phyloP scores from a whole-genome alignment of 2,113 vertebrate species.

The Furnarius figulus region DNA sequence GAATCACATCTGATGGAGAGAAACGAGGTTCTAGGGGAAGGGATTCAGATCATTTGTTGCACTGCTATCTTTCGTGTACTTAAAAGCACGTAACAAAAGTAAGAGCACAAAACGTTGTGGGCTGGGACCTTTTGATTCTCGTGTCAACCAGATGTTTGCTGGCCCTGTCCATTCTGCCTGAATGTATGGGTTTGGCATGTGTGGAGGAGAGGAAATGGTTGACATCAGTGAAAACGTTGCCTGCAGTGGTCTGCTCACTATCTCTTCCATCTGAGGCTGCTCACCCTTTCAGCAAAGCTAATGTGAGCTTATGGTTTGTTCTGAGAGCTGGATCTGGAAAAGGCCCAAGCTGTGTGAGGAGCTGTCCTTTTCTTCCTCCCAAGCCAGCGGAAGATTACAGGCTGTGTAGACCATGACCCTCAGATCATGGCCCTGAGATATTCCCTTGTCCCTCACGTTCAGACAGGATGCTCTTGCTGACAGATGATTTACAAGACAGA shows the following conservation, averaged over 20 bases:
- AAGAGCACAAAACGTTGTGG: neutral
- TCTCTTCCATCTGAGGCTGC: constrained; percentile 30
- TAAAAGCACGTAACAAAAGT: neutral
- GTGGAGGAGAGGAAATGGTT: constrained; percentile 19
- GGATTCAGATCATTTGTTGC: neutral
- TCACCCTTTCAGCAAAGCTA: neutral
- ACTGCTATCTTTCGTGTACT: neutral
- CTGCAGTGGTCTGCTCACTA: neutral
- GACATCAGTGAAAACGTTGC: constrained; percentile 33
- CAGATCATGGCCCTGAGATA: neutral
- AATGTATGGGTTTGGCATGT: neutral
- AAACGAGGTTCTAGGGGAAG: neutral
- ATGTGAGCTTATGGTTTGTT: neutral
- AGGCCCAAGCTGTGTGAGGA: neutral
- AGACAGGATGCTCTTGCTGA: constrained; percentile 33
- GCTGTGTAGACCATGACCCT: neutral
- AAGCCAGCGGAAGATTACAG: neutral
- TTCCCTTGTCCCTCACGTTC: neutral
- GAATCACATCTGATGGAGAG: neutral
- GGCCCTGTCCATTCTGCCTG: constrained; percentile 3
- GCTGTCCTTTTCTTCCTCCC: neutral
- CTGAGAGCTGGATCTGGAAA: neutral
- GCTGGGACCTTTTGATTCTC: neutral
- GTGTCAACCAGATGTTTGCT: constrained; percentile 49
- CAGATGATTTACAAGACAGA: neutral